These are phyloP conservation scores for Drosophila ustulata DNA, from an alignment of 2,888 invertebrate genomes.

Conservation along the genomic window DNA sequence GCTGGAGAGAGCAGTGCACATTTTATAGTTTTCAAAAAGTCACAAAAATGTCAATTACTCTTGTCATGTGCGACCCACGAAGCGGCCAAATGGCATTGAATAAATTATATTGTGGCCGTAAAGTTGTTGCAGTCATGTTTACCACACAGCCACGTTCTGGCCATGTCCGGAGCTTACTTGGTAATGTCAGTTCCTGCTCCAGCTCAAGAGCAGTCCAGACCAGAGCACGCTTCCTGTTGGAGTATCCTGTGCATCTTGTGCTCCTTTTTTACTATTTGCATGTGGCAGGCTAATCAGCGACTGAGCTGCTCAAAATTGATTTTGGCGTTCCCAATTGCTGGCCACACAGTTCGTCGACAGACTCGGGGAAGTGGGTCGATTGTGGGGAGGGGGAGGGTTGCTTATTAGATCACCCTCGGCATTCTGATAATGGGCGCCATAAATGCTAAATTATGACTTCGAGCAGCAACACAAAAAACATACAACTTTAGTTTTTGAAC, in stretches of 20 bases:
- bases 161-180: constrained; percentile 46
- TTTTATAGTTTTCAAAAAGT: constrained; percentile 81
- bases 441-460: constrained; percentile 72
- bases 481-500: constrained; percentile 44
- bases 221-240: constrained; percentile 14
- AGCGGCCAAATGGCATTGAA: constrained; percentile 72
- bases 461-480: constrained; percentile 18
- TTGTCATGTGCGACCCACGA: constrained; percentile 69
- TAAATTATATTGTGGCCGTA: constrained; percentile 78
- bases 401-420: constrained; percentile 51
- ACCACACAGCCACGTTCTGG: constrained; percentile 51
- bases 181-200: constrained; percentile 29
- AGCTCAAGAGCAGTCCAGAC: constrained; percentile 2
- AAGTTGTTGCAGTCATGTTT: constrained; percentile 71
- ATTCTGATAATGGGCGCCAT: constrained; percentile 54
- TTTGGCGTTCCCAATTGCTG: constrained; percentile 24
- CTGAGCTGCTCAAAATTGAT: constrained; percentile 56
- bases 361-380: neutral
- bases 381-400: neutral
- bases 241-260: constrained; percentile 6
- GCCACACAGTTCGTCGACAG: neutral
- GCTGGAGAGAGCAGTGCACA: constrained; percentile 63
- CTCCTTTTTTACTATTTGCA: constrained; percentile 43
- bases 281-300: constrained; percentile 52
- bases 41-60: constrained; percentile 81